Evolutionary conservation across 2,797 vertebrate species (phyloP), one percentile per base, ranked within the genome.

Genomic region (Novumbra hubbsi): DNA sequence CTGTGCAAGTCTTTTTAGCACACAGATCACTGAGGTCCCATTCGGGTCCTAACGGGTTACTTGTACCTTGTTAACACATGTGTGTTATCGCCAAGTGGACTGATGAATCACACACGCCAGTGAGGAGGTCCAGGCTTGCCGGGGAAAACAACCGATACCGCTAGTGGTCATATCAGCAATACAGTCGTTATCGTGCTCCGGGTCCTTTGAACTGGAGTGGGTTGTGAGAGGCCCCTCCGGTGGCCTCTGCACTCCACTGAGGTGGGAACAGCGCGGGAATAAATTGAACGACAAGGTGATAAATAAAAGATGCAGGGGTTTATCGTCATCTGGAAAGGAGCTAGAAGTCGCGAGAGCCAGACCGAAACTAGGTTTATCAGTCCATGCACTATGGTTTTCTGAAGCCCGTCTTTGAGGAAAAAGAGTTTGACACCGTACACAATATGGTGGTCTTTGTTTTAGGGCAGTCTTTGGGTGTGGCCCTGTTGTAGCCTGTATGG

Each of bases 171-270:
- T 21, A 17, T 5, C 11, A 68, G 19, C 8, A 16, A 50, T 28
- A 24, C 45, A 5, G 28, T 45, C 24, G 0, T 6, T 14, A 24
- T 68, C 86, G 77, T 72, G 17, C 30, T 66, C 38, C 24, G 21
- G 72, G 67, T 80, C 85, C 77, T 91, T 87, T 89, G 87, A 92
- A 88, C 80, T 78, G 27, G 57, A 48, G 74, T 76, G 62, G 83
- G 87, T 85, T 84, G 80, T 57, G 50, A 86, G 77, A 82, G 86
- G 78, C 84, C 82, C 87, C 88, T 83, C 72, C 86, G 83, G 89
- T 83, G 84, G 11, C 63, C 72, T 45, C 68, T 19, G 21, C 50
- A 68, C 63, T 4, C 28, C 62, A 16, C 27, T 9, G 62, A 50
- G 15, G 11, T 9, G 48, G 8, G 19, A n/a, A 38, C 12, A 19